phyloP scores from a whole-genome alignment of 2,113 vertebrate species.

The Conger conger region DNA sequence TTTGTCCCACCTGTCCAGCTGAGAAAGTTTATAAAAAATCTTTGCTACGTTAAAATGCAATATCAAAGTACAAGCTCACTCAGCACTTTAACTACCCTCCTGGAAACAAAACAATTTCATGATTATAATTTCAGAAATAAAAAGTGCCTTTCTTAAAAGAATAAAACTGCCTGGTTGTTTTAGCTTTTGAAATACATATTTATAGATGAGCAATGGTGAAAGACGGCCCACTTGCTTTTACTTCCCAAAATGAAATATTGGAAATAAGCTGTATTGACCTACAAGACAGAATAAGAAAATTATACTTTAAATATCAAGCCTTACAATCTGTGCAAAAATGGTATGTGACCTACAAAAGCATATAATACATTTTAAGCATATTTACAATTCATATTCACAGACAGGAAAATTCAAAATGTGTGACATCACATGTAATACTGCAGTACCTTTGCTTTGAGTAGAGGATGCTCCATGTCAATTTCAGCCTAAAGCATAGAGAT shows the following conservation, averaged over 20 bases:
- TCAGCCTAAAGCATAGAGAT: slow-evolving; percentile 61
- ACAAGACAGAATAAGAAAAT: slow-evolving; percentile 62
- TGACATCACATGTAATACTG: slow-evolving; percentile 81
- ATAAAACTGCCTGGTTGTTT: slow-evolving; percentile 43
- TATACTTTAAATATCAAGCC: slow-evolving; percentile 63
- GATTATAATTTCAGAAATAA: slow-evolving; percentile 42
- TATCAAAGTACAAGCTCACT: slow-evolving; percentile 42
- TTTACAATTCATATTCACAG: slow-evolving; percentile 93
- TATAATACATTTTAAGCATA: slow-evolving; percentile 86
- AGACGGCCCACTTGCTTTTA: slow-evolving; percentile 43
- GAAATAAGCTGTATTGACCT: slow-evolving; percentile 65
- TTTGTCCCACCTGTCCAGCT: neutral
- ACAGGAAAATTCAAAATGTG: slow-evolving; percentile 63
- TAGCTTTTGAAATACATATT: slow-evolving; percentile 65
- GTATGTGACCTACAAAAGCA: slow-evolving; percentile 86
- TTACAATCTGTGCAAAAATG: slow-evolving; percentile 93
- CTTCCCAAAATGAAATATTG: slow-evolving; percentile 46
- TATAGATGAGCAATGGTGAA: slow-evolving; percentile 48
- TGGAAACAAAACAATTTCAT: slow-evolving; percentile 44
- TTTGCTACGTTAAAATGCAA: slow-evolving; percentile 38
- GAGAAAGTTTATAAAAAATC: slow-evolving; percentile 37
- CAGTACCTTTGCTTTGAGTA: slow-evolving; percentile 81
- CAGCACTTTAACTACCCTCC: slow-evolving; percentile 47
- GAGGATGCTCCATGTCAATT: slow-evolving; percentile 54
- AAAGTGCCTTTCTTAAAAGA: slow-evolving; percentile 49